A percentile compares a stretch with the other conserved stretches of the same genome.
Evolutionary conservation across 2,888 invertebrate genomes (phyloP).

Genomic region (Drosophila fulvimacula): DNA sequence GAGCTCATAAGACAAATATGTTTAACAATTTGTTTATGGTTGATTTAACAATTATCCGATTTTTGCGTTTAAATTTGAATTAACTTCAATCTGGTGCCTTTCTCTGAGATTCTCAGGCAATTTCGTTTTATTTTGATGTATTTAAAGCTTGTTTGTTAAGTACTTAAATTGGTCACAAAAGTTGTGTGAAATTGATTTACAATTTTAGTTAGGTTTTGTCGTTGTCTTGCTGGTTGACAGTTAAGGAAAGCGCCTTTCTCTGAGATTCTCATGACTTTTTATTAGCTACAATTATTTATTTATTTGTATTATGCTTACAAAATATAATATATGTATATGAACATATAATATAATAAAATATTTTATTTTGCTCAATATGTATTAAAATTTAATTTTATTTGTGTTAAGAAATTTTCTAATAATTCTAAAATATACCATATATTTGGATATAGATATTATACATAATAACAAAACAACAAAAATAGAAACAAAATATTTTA

Average conservation of each 20-base stretch:
- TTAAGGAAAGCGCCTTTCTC: neutral
- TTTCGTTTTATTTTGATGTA: neutral
- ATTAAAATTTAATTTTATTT: neutral
- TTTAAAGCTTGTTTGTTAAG: neutral
- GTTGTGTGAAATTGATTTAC: neutral
- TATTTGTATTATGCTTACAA: too few relatives aligned
- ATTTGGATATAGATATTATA: too few relatives aligned
- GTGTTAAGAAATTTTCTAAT: neutral
- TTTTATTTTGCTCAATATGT: neutral
- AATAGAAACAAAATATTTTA: constrained; percentile 47
- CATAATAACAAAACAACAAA: too few relatives aligned
- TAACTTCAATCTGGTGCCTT: neutral
- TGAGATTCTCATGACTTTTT: neutral
- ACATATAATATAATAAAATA: too few relatives aligned
- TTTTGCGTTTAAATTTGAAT: neutral
- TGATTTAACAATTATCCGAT: constrained; percentile 1
- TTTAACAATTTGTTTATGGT: neutral
- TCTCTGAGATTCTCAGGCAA: neutral
- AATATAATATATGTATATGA: too few relatives aligned
- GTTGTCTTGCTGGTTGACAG: too few relatives aligned
- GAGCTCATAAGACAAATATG: constrained; percentile 3
- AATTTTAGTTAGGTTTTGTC: too few relatives aligned
- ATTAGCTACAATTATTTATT: neutral
- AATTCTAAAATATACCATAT: neutral
- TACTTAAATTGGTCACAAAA: neutral